phyloP scores from a whole-genome alignment of 2,113 vertebrate genomes.

The Hepsetus odoe region DNA sequence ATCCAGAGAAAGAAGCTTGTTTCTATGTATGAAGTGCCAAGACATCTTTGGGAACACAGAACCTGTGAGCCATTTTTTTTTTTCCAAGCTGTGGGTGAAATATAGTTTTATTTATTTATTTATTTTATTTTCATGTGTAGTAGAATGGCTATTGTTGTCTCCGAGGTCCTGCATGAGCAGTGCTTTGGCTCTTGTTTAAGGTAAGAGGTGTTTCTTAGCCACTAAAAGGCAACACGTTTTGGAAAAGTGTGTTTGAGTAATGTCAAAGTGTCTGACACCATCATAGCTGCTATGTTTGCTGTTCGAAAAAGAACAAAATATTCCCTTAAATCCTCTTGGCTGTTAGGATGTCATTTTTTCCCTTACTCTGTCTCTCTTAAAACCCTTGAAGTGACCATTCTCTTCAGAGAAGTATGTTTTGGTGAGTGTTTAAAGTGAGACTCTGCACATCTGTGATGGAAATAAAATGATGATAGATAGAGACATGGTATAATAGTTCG shows the following conservation, averaged over 20 bases:
- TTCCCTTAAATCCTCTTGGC: slow-evolving; percentile 44
- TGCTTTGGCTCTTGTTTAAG: slow-evolving; percentile 4
- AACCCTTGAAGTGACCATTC: slow-evolving; percentile 1
- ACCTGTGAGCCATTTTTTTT: too few relatives aligned
- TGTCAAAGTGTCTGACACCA: slow-evolving; percentile 41
- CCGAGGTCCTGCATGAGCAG: slow-evolving; percentile 8
- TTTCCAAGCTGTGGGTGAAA: not conserved
- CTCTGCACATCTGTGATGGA: not conserved
- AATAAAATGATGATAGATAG: slow-evolving; percentile 27
- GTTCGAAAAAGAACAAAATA: slow-evolving; percentile 37
- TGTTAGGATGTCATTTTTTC: not conserved
- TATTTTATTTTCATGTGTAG: slow-evolving; percentile 14
- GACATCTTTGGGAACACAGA: too few relatives aligned
- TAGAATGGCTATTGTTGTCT: slow-evolving; percentile 4
- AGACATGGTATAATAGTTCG: slow-evolving; percentile 18
- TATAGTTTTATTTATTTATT: not conserved
- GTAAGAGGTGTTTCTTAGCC: slow-evolving; percentile 30
- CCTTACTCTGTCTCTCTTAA: not conserved
- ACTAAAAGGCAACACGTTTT: slow-evolving; percentile 41
- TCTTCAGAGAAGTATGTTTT: slow-evolving; percentile 40
- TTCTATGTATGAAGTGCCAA: too few relatives aligned
- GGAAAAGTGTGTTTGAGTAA: slow-evolving; percentile 13
- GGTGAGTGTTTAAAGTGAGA: slow-evolving; percentile 24
- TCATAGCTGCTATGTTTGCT: slow-evolving; percentile 27
- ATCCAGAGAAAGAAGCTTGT: too few relatives aligned